Evolutionary conservation across 2,113 vertebrate species (phyloP).

Genomic region (Microcebus griseorufus): DNA sequence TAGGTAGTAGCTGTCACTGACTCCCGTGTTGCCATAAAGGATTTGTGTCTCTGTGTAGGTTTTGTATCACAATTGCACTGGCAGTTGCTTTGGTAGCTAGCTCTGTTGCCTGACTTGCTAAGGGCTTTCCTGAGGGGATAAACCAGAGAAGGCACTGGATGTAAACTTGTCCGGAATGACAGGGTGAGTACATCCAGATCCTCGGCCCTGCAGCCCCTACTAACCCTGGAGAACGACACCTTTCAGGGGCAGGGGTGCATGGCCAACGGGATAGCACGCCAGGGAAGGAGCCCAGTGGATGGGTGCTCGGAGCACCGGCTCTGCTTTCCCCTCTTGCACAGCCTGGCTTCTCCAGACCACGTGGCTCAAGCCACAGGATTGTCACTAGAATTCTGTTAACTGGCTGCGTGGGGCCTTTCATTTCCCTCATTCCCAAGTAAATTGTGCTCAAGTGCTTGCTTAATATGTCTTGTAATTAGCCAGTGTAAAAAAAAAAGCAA

Average conservation of each 20-base stretch:
- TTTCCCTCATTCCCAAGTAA: neutral
- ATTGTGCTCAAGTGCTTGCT: neutral
- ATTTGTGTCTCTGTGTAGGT: neutral
- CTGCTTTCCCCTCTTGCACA: neutral
- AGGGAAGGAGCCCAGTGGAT: neutral
- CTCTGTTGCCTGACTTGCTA: neutral
- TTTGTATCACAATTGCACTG: neutral
- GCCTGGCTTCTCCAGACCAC: neutral
- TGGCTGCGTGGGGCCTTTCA: too few relatives aligned
- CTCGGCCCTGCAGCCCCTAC: neutral
- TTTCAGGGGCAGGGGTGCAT: too few relatives aligned
- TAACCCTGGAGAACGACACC: too few relatives aligned
- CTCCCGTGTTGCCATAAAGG: neutral
- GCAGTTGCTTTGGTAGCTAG: neutral
- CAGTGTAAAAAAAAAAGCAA: neutral
- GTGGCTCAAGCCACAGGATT: neutral
- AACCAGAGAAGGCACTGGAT: neutral
- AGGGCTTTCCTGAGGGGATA: too few relatives aligned
- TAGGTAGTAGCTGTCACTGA: neutral
- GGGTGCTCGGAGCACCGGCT: neutral
- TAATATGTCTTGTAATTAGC: neutral
- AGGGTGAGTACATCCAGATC: neutral
- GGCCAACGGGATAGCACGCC: too few relatives aligned
- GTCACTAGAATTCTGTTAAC: too few relatives aligned
- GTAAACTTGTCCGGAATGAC: neutral